Base-by-base conservation (phyloP, 1,140 invertebrate species). In the Penaeus chinensis region DNA sequence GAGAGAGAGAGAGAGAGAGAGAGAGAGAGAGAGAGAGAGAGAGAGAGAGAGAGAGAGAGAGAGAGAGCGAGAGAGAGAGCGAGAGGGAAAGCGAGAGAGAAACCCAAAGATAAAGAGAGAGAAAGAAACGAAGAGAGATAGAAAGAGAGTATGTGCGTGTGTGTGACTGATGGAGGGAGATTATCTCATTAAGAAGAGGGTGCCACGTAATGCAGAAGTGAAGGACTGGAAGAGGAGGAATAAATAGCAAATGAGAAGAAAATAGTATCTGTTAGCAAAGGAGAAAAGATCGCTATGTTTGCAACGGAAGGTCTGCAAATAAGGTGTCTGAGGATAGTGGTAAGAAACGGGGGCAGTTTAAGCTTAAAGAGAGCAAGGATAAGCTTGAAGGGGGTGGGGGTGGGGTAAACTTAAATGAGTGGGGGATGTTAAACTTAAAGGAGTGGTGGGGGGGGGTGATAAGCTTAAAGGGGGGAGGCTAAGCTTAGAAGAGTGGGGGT, bases 31-130 rank as follows among this genome's bases (percentile, higher is more conserved):
- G 62, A 71, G 37, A 84, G 82, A 54, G 82, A 61, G 32, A 76
- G 82, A 71, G 54, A 61, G 61, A 65, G 82, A 84, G 32, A 65
- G 82, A 71, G 65, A 84, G 65, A 84, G 66, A 74, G 22, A 62
- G 22, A 74, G 42, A 54, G 71, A 60, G 54, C 74, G 66, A 66
- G 47, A 42, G 19, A 66, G 32, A 37, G 2, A 54, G 54, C 5
- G 11, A 54, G 0, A 54, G 32, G 22, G 47, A 84, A 37, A 84
- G 82, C 18, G 42, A 76, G 37, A 84, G 66, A 54, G 71, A 71
- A 32, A 32, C 1, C 32, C 32, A 32, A 32, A 32, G 32, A 32
- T 32, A 32, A 32, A 42, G 32, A 66, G 32, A 37, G 47, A 16
- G 16, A 78, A 22, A 8, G 77, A 42, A 16, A n/a, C 5, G 20